Base-by-base conservation (phyloP, 2,797 vertebrate species). In the Sciurus vulgaris region DNA sequence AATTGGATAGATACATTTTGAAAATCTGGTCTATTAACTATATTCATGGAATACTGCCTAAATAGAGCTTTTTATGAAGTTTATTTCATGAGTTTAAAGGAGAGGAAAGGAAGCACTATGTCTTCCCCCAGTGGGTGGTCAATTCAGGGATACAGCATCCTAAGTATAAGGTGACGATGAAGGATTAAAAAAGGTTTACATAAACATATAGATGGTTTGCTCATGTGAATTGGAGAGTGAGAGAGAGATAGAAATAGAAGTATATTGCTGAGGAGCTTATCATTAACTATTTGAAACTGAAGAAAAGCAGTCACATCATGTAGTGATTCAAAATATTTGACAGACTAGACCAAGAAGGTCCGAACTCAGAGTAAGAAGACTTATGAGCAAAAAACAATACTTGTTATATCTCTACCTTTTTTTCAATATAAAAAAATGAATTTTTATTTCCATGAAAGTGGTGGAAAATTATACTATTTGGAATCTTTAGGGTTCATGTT, bases 261-360 rank as follows among this genome's bases (percentile, higher is more conserved):
- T 14, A 67, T 54, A 49, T 28, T 44, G 17, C 44, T 91, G 14
- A 72, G 54, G 51, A 49, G 22, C 59, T 86, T 92, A 73, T 59
- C 28, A 18, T 84, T 88, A 88, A 72, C 51, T 59, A 61, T 82
- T 73, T 92, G 13, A 3, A 54, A 38, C 82, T 82, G 15, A 63
- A 61, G 20, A 85, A 89, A 93, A 70, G 69, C 14, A 88, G 33
- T 91, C 24, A 38, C 17, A 51, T 89, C 17, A 1, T 83, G 14
- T 86, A 76, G 35, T 67, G 18, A 82, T 12, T 63, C 26, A 59
- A 81, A 79, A 78, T 69, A 74, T 91, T 96, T 91, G 63, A 41
- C 56, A 91, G 18, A 88, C 33, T 63, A 77, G 82, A 84, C 59
- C 24, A 79, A 79, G 26, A 44, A 54, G 54, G 20, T 89, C 41